These are phyloP conservation scores for Diploptera punctata DNA, from an alignment of 2,888 invertebrate species.

Conservation along the genomic window DNA sequence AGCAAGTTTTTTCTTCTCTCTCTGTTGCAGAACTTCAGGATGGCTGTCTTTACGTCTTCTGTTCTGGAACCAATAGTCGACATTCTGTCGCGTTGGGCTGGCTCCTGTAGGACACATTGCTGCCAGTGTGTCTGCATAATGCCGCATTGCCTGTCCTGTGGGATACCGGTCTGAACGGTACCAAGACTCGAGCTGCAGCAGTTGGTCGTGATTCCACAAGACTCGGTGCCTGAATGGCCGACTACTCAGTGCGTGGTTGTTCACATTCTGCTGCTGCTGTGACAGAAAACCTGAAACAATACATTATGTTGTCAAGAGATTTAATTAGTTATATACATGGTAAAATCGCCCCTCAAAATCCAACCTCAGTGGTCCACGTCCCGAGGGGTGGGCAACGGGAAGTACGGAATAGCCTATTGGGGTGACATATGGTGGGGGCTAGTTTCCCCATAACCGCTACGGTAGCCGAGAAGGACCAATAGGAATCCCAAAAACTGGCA, in stretches of 20 bases:
- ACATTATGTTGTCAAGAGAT: too few relatives aligned
- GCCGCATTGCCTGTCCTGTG: slow-evolving; percentile 36
- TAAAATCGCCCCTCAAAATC: too few relatives aligned
- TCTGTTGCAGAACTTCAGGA: slow-evolving; percentile 40
- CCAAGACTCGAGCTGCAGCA: slow-evolving; percentile 39
- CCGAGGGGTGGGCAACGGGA: too few relatives aligned
- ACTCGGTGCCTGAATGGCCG: slow-evolving; percentile 39
- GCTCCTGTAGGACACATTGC: slow-evolving; percentile 29
- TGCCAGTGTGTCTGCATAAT: slow-evolving; percentile 36
- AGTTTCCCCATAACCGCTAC: too few relatives aligned
- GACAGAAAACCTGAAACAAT: too few relatives aligned
- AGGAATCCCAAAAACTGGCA: too few relatives aligned
- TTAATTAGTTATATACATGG: too few relatives aligned
- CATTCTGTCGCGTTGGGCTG: slow-evolving; percentile 40
- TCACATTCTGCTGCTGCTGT: not conserved
- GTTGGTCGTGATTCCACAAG: slow-evolving; percentile 38
- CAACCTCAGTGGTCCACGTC: too few relatives aligned
- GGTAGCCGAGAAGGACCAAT: too few relatives aligned
- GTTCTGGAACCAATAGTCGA: slow-evolving; percentile 43
- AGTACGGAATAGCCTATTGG: too few relatives aligned
- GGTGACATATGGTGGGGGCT: too few relatives aligned
- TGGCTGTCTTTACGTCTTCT: slow-evolving; percentile 38
- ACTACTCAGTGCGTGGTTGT: not conserved
- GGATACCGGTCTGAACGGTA: slow-evolving; percentile 40
- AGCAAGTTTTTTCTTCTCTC: slow-evolving; percentile 41